Evolutionary conservation across 2,113 vertebrate species (phyloP).

Genomic region (Cygnus atratus): DNA sequence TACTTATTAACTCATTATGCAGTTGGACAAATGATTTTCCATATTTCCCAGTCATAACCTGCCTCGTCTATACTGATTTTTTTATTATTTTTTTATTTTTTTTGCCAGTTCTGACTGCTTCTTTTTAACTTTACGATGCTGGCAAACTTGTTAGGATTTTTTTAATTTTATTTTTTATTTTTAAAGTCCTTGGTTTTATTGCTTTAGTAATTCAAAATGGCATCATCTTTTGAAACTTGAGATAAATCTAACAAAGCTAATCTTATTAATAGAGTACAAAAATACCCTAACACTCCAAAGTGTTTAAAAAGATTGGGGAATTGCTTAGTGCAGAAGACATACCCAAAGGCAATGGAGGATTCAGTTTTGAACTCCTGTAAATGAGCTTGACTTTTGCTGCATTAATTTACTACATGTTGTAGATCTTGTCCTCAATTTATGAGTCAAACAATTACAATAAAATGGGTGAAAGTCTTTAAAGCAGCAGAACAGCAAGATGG

Average conservation of each 20-base stretch:
- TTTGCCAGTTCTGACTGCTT: conserved; percentile 19
- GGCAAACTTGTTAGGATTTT: neutral
- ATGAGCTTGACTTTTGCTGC: neutral
- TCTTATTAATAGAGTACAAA: conserved; percentile 27
- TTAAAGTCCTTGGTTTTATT: neutral
- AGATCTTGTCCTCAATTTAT: neutral
- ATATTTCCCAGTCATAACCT: conserved; percentile 45
- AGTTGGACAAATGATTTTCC: conserved; percentile 59
- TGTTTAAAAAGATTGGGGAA: neutral
- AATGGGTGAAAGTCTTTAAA: neutral
- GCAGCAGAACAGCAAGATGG: neutral
- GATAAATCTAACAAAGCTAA: conserved; percentile 14
- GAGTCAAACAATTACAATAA: neutral
- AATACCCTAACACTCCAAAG: conserved; percentile 5
- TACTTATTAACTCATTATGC: conserved; percentile 61
- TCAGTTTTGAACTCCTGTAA: neutral
- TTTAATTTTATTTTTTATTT: neutral
- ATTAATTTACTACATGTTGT: neutral
- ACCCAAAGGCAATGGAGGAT: neutral
- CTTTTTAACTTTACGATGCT: conserved; percentile 35
- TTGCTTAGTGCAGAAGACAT: neutral
- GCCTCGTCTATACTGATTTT: neutral
- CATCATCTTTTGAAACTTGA: conserved; percentile 34
- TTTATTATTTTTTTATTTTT: neutral
- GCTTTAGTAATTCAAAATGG: conserved; percentile 28